Percentiles rank a stretch among this genome's conserved stretches.
These are phyloP conservation scores for Passer domesticus DNA, from an alignment of 2,113 vertebrate species.

Conservation along the genomic window DNA sequence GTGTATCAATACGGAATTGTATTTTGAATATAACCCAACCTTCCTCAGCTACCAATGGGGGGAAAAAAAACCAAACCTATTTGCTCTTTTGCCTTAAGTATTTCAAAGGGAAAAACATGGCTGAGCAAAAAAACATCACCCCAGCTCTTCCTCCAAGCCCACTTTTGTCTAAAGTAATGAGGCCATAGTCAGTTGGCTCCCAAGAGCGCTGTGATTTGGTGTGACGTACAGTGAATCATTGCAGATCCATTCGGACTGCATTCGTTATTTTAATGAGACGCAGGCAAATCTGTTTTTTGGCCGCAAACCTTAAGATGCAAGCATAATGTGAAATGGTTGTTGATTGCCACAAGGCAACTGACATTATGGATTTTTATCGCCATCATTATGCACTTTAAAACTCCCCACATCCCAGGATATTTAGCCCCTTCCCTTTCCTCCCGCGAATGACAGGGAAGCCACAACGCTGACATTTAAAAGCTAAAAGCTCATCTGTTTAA, in stretches of 20 bases:
- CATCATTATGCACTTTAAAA: conserved; percentile 38
- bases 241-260: conserved; percentile 62
- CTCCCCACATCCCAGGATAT: conserved; percentile 19
- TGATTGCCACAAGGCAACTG: conserved; percentile 83
- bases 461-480: conserved; percentile 7
- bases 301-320: conserved; percentile 72
- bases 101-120: background rate
- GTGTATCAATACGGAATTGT: fast-evolving
- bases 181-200: conserved; percentile 79
- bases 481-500: background rate
- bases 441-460: background rate
- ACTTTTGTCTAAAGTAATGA: conserved; percentile 85
- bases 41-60: background rate
- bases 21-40: background rate
- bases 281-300: conserved; percentile 63
- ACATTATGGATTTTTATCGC: conserved; percentile 76
- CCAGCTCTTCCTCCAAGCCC: conserved; percentile 75
- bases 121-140: conserved; percentile 60
- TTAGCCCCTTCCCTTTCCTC: background rate
- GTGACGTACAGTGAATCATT: conserved; percentile 78
- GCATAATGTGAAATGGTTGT: conserved; percentile 68
- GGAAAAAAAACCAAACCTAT: background rate
- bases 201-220: conserved; percentile 80
- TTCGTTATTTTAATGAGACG: conserved; percentile 79
- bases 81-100: conserved; percentile 35